Conservation (phyloP, 2,113 vertebrate species). For the Crypturellus undulatus region DNA sequence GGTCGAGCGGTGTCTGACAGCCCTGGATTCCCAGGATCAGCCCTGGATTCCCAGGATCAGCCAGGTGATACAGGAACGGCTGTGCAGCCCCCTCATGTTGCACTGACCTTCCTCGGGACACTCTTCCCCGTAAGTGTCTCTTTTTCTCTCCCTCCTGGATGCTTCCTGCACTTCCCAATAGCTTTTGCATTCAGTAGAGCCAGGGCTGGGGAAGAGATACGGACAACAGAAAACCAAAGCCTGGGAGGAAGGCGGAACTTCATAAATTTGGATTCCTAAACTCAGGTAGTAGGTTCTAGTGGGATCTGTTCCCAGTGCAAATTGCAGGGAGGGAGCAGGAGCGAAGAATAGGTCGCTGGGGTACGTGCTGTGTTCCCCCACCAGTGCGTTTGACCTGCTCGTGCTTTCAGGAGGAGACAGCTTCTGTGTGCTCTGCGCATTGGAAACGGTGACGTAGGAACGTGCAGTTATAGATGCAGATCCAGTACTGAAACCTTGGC, state of each 20-base stretch:
- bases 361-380: neutral
- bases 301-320: conserved; percentile 18
- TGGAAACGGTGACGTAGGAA: neutral
- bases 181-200: neutral
- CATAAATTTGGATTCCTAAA: conserved; percentile 25
- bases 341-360: neutral
- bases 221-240: conserved; percentile 50
- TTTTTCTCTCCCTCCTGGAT: neutral
- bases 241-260: neutral
- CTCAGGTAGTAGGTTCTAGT: conserved; percentile 51
- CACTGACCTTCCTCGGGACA: conserved; percentile 18
- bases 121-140: neutral
- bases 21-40: neutral
- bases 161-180: neutral
- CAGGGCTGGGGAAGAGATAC: neutral
- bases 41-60: neutral
- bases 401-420: neutral
- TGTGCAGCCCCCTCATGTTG: neutral
- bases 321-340: neutral
- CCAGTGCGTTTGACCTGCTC: neutral
- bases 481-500: conserved; percentile 26
- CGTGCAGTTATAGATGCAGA: conserved; percentile 13
- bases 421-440: conserved; percentile 33
- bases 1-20: neutral
- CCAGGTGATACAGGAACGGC: neutral